Evolutionary conservation across 2,888 invertebrate genomes (phyloP).

Genomic region (Eupsilia transversa): DNA sequence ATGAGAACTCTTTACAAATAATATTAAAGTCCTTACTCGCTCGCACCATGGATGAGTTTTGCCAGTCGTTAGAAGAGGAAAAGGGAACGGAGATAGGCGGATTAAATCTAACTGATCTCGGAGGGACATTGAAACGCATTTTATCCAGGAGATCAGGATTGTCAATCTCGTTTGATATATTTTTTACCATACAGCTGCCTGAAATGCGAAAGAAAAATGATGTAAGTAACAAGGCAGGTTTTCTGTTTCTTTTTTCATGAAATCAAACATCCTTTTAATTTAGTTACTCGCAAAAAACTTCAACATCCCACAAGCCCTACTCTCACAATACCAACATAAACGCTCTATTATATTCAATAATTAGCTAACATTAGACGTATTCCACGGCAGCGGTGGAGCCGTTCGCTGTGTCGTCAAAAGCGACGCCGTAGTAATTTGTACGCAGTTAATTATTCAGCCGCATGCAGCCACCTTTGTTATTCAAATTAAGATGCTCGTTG

Average conservation of each 20-base stretch:
- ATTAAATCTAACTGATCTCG: too few species aligned
- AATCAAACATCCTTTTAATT: not conserved
- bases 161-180: too few species aligned
- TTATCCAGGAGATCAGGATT: too few species aligned
- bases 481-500: constrained; percentile 78
- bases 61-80: too few species aligned
- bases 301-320: not conserved
- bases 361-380: constrained; percentile 51
- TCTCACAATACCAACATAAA: not conserved
- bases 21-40: too few species aligned
- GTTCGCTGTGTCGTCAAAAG: constrained; percentile 56
- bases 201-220: too few species aligned
- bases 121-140: too few species aligned
- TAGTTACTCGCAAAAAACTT: not conserved
- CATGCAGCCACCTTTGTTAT: constrained; percentile 85
- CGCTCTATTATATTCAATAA: constrained; percentile 43
- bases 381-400: constrained; percentile 44
- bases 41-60: too few species aligned
- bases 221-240: too few species aligned
- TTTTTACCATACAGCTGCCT: too few species aligned
- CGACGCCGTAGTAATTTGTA: constrained; percentile 72
- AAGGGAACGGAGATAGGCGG: too few species aligned
- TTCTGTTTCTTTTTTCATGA: not conserved
- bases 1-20: too few species aligned
- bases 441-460: constrained; percentile 82